A percentile compares a stretch with the other conserved stretches of the same genome.
phyloP scores from a whole-genome alignment of 2,888 invertebrate genomes.

The Lathronympha strigana region DNA sequence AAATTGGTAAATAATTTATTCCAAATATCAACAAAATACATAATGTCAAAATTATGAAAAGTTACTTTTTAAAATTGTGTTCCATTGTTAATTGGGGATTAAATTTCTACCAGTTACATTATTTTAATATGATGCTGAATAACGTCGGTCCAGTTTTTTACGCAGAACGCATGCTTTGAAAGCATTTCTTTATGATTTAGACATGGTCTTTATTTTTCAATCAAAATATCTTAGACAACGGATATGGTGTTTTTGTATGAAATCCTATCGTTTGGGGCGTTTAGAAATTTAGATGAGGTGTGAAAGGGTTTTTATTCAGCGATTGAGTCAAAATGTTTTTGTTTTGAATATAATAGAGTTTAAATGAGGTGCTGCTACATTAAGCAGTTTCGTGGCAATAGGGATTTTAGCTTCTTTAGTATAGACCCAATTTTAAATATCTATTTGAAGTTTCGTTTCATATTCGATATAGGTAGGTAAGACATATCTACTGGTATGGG shows the following conservation, averaged over 20 bases:
- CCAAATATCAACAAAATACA: too few relatives aligned
- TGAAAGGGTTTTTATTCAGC: slow-evolving; percentile 73
- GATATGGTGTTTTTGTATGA: slow-evolving; percentile 67
- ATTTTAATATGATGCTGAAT: not conserved
- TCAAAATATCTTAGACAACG: slow-evolving; percentile 77
- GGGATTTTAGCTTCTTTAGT: not conserved
- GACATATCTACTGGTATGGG: not conserved
- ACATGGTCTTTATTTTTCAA: slow-evolving; percentile 80
- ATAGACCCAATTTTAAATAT: not conserved
- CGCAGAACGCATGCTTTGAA: slow-evolving; percentile 29
- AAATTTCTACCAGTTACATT: not conserved
- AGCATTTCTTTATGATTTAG: slow-evolving; percentile 62
- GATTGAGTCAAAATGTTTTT: slow-evolving; percentile 72
- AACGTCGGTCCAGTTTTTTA: slow-evolving; percentile 20
- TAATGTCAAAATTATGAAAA: too few relatives aligned
- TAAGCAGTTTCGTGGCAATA: slow-evolving; percentile 10
- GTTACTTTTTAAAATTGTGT: too few relatives aligned
- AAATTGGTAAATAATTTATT: too few relatives aligned
- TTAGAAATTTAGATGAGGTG: slow-evolving; percentile 76
- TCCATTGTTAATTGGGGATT: too few relatives aligned
- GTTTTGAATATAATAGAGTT: slow-evolving; percentile 49
- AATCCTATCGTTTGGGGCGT: slow-evolving; percentile 59
- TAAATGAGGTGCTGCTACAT: slow-evolving; percentile 42
- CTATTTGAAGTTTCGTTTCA: not conserved
- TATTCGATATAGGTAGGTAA: not conserved